Conservation (phyloP, 2,113 vertebrate genomes). For the Phrynosoma platyrhinos region DNA sequence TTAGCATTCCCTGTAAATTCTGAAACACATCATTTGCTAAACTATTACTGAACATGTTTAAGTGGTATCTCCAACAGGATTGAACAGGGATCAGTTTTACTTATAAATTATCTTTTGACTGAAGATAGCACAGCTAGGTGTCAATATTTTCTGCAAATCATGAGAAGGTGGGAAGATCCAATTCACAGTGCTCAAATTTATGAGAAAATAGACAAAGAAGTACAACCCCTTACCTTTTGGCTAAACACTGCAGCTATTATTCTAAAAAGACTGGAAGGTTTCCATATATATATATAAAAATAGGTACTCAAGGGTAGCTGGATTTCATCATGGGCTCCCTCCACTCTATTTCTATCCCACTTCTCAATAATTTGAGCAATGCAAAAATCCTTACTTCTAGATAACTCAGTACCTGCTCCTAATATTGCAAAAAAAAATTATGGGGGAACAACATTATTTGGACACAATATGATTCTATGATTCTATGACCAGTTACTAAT, state of each 20-base stretch:
- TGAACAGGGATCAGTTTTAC: not conserved
- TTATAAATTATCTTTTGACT: not conserved
- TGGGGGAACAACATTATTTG: not conserved
- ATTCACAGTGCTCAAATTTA: not conserved
- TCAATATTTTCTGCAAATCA: not conserved
- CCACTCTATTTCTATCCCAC: not conserved
- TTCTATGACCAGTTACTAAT: no score
- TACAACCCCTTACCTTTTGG: not conserved
- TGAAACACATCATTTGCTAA: not conserved
- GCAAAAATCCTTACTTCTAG: not conserved
- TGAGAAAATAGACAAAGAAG: not conserved
- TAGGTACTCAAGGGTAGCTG: not conserved
- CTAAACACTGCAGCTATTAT: not conserved
- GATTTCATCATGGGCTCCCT: not conserved
- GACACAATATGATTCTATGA: not conserved
- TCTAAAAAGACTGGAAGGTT: not conserved
- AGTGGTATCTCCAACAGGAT: not conserved
- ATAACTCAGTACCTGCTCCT: no score
- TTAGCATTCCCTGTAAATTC: conserved; percentile 19
- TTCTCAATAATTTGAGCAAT: not conserved
- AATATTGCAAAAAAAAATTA: no score
- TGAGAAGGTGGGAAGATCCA: not conserved
- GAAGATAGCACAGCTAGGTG: not conserved
- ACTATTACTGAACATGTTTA: not conserved
- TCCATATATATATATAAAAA: no score